A percentile compares a stretch with the other conserved stretches of the same genome.
Conservation (phyloP, 2,113 vertebrate genomes). For the Mesoclemmys tuberculata region DNA sequence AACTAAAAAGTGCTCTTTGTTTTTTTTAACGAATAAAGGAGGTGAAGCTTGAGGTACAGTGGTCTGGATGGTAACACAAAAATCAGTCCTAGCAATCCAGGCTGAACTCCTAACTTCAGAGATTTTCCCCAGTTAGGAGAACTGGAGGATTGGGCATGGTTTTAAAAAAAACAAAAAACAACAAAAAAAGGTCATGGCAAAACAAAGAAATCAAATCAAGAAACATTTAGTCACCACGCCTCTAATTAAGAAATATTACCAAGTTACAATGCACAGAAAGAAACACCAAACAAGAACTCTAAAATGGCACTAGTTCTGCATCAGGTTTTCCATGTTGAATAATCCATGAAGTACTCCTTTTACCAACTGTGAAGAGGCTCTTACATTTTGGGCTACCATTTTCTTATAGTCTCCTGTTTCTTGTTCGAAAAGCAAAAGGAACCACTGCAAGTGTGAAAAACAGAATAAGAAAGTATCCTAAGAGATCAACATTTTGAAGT, state of each 20-base stretch:
- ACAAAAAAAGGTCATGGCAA: conserved; percentile 20
- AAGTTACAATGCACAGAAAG: background rate
- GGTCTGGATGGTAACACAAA: background rate
- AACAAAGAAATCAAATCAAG: background rate
- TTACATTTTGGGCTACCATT: background rate
- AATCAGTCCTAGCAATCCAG: background rate
- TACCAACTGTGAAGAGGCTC: background rate
- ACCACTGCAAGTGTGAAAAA: background rate
- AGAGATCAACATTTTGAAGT: background rate
- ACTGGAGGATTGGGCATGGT: background rate
- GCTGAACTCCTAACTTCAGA: conserved; percentile 1
- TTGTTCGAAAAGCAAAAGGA: background rate
- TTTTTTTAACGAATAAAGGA: background rate
- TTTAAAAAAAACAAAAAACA: background rate
- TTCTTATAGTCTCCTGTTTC: background rate
- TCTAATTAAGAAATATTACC: background rate
- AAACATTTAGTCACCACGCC: background rate
- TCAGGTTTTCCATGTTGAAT: background rate
- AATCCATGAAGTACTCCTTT: background rate
- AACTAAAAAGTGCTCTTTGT: background rate
- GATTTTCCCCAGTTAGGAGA: background rate
- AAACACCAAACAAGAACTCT: background rate
- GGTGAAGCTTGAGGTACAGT: background rate
- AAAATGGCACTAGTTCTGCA: background rate
- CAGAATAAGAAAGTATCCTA: background rate